Percentiles rank a stretch among this genome's conserved stretches.
These are phyloP conservation scores for Calidris pygmaea DNA, from an alignment of 2,113 vertebrate genomes.

Conservation along the genomic window DNA sequence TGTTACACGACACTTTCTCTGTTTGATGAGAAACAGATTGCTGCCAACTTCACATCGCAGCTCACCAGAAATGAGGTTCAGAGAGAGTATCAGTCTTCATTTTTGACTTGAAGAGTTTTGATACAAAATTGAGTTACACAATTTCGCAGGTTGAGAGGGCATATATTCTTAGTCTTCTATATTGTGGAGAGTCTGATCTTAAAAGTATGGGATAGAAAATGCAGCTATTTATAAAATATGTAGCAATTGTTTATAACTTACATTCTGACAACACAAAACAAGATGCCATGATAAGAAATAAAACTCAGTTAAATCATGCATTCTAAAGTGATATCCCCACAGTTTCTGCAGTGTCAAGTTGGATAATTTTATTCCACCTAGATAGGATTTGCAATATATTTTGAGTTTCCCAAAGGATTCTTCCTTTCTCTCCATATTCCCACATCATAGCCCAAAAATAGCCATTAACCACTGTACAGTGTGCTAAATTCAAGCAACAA, in stretches of 20 bases:
- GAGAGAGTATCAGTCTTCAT: not conserved
- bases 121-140: not conserved
- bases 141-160: not conserved
- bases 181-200: not conserved
- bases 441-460: not conserved
- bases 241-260: not conserved
- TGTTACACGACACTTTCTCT: not conserved
- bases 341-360: not conserved
- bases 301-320: not conserved
- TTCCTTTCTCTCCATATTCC: not conserved
- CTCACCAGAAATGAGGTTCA: not conserved
- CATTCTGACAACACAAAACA: not conserved
- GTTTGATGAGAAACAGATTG: not conserved
- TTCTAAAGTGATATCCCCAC: not conserved
- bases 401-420: not conserved
- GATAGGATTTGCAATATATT: not conserved
- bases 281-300: not conserved
- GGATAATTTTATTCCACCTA: not conserved
- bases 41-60: not conserved
- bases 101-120: not conserved
- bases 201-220: not conserved
- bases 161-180: accelerated
- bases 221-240: not conserved
- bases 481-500: not conserved
- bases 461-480: not conserved